Percentiles rank a stretch among this genome's conserved stretches.
Conservation (phyloP, 2,113 vertebrate genomes). For the Dipodomys stephensi region DNA sequence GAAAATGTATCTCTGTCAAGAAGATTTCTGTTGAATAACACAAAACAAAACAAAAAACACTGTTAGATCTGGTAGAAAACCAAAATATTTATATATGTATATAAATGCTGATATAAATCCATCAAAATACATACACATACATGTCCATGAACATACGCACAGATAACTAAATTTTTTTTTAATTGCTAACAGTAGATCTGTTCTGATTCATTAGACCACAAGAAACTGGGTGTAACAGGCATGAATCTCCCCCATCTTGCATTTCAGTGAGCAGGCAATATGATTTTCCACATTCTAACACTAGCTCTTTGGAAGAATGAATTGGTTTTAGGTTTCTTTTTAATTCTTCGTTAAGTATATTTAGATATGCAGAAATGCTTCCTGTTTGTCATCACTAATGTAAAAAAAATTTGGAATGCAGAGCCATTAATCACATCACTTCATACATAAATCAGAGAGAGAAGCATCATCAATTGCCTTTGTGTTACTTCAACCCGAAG, state of each 20-base stretch:
- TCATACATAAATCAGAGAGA: not conserved
- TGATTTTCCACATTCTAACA: not conserved
- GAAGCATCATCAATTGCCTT: not conserved
- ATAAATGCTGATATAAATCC: not conserved
- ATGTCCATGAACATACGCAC: not conserved
- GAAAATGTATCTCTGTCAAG: constrained; percentile 95
- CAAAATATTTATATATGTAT: constrained; percentile 15
- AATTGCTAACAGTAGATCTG: not conserved
- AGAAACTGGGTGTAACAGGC: not conserved
- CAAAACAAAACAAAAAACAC: constrained; percentile 22
- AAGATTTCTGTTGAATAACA: constrained; percentile 87
- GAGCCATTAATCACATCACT: not conserved
- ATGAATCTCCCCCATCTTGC: not conserved
- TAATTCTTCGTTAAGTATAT: not conserved
- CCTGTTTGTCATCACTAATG: not conserved
- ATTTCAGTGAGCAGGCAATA: not conserved
- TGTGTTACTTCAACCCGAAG: not conserved
- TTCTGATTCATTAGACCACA: not conserved
- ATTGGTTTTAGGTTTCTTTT: not conserved
- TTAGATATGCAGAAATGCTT: not conserved
- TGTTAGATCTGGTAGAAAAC: not conserved
- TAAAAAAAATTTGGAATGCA: not conserved
- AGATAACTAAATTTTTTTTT: not conserved
- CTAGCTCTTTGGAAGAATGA: not conserved
- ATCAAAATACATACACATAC: not conserved